A percentile compares a stretch with the other conserved stretches of the same genome.
phyloP scores from a whole-genome alignment of 2,797 vertebrate genomes.

The Leuciscus waleckii region DNA sequence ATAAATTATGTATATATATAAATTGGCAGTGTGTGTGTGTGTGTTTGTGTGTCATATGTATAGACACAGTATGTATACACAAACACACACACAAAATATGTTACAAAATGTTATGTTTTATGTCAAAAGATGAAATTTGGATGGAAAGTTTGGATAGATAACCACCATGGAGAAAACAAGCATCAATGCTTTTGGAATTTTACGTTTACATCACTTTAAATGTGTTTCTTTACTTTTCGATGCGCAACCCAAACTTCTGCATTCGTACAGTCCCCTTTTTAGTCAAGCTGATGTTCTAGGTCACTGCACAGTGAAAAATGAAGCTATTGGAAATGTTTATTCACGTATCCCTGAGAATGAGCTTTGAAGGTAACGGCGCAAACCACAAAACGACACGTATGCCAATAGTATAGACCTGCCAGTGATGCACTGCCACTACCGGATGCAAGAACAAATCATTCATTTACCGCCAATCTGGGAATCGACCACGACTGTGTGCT shows the following conservation, averaged over 20 bases:
- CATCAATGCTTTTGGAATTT: not conserved
- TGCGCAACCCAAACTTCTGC: constrained; percentile 1
- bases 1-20: not conserved
- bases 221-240: constrained; percentile 15
- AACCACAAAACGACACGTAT: constrained; percentile 70
- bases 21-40: not conserved
- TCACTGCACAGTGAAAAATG: constrained; percentile 60
- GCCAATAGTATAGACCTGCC: constrained; percentile 67
- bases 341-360: constrained; percentile 67
- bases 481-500: constrained; percentile 55
- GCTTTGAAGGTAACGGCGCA: constrained; percentile 65
- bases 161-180: not conserved
- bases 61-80: too few relatives aligned
- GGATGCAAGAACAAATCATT: constrained; percentile 53
- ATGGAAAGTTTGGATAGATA: not conserved
- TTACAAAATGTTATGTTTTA: not conserved
- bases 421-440: constrained; percentile 68
- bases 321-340: constrained; percentile 59
- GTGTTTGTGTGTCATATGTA: too few relatives aligned
- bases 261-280: not conserved
- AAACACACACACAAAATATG: too few relatives aligned
- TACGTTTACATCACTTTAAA: not conserved
- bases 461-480: constrained; percentile 33
- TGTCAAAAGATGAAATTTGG: not conserved
- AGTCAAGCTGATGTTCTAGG: constrained; percentile 57